Conservation (phyloP, 2,797 vertebrate genomes). For the Borostomias antarcticus region DNA sequence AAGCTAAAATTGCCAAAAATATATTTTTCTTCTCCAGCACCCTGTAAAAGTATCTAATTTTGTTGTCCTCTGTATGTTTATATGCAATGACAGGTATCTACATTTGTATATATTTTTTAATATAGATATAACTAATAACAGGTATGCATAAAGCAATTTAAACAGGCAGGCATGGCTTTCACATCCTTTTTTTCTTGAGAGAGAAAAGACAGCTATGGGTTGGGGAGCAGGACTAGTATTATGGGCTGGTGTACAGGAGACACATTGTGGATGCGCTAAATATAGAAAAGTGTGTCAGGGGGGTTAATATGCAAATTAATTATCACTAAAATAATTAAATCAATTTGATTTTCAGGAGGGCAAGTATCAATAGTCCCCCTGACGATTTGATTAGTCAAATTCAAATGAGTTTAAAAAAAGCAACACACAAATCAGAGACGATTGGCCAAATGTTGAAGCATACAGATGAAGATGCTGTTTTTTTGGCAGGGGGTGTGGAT, state of each 20-base stretch:
- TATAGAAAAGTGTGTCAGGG: constrained; percentile 43
- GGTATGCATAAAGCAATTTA: constrained; percentile 98
- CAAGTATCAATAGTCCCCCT: constrained; percentile 35
- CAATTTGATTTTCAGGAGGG: constrained; percentile 28
- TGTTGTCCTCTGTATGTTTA: constrained; percentile 91
- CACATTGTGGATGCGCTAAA: constrained; percentile 78
- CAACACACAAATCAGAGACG: constrained; percentile 5
- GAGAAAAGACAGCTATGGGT: constrained; percentile 81
- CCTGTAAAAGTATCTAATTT: constrained; percentile 99
- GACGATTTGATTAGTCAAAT: constrained; percentile 14
- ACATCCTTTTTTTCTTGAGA: constrained; percentile 98
- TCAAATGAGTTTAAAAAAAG: constrained; percentile 20
- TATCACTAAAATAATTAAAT: constrained; percentile 17
- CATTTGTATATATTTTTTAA: constrained; percentile 78
- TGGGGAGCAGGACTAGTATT: constrained; percentile 59
- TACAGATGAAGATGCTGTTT: constrained; percentile 29
- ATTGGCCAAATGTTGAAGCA: constrained; percentile 44
- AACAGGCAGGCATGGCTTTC: constrained; percentile 99
- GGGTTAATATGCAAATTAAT: constrained; percentile 21
- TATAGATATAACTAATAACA: constrained; percentile 81
- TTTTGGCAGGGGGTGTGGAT: constrained; percentile 54
- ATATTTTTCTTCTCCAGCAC: constrained; percentile 97
- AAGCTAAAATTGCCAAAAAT: constrained; percentile 99
- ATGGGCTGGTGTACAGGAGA: constrained; percentile 59
- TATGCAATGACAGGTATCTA: constrained; percentile 98